Base-by-base conservation (phyloP, 37 sponge, comb jelly and placozoan species). In the Eunapius fragilis region DNA sequence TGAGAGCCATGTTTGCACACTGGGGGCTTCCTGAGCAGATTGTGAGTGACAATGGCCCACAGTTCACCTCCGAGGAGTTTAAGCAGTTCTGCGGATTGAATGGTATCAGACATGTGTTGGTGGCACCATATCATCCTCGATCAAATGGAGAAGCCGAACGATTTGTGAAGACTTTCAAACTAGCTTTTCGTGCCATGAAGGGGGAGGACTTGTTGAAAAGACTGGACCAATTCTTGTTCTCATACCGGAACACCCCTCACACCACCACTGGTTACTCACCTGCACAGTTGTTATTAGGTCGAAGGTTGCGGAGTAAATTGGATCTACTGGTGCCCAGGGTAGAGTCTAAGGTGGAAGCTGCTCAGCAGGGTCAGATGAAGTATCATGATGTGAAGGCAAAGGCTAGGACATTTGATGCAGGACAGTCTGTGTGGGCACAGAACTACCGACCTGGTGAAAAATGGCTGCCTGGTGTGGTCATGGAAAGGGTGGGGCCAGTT, bases 21-120 rank as follows among this genome's bases (percentile, higher is more conserved):
- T 79, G n/a, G 2, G 89, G 89, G 23, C 28, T 89, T 22, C 85
- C 80, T 25, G 80, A 68, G 14, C 38, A 33, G 13, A 13, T 79
- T 14, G 85, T 89, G 19, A 41, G 69, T 3, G 89, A 89, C 80
- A 89, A 89, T 82, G 89, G 85, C 6, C 85, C 89, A 31, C 89
- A 83, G 45, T 84, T 89, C 25, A 69, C 72, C n/a, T 72, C 75
- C 2, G n/a, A 9, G n/a, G 89, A 84, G 68, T 74, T 89, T 34
- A 24, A 77, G n/a, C 17, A 5, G 10, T 88, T 88, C 37, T 58
- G 50, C 48, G 50, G 14, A 19, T n/a, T 0, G 23, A 88, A 88
- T 32, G 78, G 83, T 27, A 48, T 88, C 25, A 48, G 58, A 41
- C 88, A 88, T 70, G 72, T 81, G 4, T 27, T n/a, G 33, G 37